Percentiles rank a stretch among this genome's conserved stretches.
Evolutionary conservation across 2,113 vertebrate species (phyloP).

Genomic region (Dasypus novemcinctus): DNA sequence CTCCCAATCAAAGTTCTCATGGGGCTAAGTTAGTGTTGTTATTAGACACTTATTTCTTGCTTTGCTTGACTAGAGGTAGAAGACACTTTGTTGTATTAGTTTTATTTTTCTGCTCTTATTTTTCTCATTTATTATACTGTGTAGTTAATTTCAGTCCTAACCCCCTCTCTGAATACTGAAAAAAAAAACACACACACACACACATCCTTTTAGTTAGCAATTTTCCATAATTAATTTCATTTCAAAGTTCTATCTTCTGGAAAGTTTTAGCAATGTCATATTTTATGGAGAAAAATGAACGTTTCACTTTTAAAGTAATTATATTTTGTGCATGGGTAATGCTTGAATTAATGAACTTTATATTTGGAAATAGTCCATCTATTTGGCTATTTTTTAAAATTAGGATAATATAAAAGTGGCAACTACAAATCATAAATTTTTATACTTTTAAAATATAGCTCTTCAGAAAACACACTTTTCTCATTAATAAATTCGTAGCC

Average conservation of each 20-base stretch:
- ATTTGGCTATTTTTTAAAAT: constrained; percentile 18
- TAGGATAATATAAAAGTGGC: background rate
- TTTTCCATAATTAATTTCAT: constrained; percentile 44
- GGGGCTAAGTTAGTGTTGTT: constrained; percentile 23
- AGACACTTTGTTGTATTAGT: background rate
- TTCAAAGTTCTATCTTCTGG: background rate
- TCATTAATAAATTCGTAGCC: background rate
- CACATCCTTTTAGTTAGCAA: background rate
- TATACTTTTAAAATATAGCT: background rate
- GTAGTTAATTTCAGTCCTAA: background rate
- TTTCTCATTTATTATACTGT: constrained; percentile 4
- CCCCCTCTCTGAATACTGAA: background rate
- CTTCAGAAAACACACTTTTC: background rate
- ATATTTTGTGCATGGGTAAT: background rate
- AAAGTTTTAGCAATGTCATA: background rate
- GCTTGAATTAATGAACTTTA: background rate
- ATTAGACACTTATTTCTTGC: constrained; percentile 34
- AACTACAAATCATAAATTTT: background rate
- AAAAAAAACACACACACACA: too few species aligned
- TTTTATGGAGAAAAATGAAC: background rate
- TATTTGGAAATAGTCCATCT: background rate
- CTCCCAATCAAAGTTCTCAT: constrained; percentile 32
- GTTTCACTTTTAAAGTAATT: constrained; percentile 25
- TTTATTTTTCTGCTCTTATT: background rate
- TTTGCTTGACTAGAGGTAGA: constrained; percentile 46